Conservation (phyloP, 2,888 invertebrate species). For the Nudaria mundana region DNA sequence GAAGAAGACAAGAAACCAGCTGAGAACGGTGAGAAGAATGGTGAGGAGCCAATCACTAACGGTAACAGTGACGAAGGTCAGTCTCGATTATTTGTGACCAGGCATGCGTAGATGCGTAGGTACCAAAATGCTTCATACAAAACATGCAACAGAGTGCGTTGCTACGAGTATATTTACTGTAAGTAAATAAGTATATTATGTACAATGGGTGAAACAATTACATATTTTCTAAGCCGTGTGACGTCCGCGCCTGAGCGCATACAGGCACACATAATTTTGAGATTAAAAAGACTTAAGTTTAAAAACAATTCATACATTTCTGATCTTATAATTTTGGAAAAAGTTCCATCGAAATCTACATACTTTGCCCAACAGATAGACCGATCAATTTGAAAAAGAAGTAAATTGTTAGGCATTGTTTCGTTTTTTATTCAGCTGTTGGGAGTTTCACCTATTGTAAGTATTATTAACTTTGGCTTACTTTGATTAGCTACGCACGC, state of each 20-base stretch:
- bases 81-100: slow-evolving; percentile 64
- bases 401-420: too few relatives aligned
- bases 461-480: slow-evolving; percentile 41
- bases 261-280: too few relatives aligned
- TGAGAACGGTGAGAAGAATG: slow-evolving; percentile 73
- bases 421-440: too few relatives aligned
- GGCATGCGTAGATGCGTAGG: slow-evolving; percentile 56
- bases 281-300: too few relatives aligned
- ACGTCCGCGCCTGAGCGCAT: too few relatives aligned
- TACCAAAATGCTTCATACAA: slow-evolving; percentile 50
- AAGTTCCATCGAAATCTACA: too few relatives aligned
- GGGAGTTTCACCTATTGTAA: slow-evolving; percentile 23
- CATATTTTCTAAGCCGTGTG: slow-evolving; percentile 4
- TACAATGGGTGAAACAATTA: slow-evolving; percentile 22
- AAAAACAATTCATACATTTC: too few relatives aligned
- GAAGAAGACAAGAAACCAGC: slow-evolving; percentile 76
- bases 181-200: too few relatives aligned
- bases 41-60: slow-evolving; percentile 76
- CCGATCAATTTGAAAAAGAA: too few relatives aligned
- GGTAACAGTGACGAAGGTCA: slow-evolving; percentile 80
- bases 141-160: slow-evolving; percentile 11
- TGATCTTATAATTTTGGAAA: too few relatives aligned
- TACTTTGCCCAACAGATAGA: too few relatives aligned
- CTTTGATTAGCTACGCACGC: slow-evolving; percentile 62
- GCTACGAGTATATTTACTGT: slow-evolving; percentile 15